These are phyloP conservation scores for Magallana nippona DNA, from an alignment of 2,888 invertebrate species.

Conservation along the genomic window DNA sequence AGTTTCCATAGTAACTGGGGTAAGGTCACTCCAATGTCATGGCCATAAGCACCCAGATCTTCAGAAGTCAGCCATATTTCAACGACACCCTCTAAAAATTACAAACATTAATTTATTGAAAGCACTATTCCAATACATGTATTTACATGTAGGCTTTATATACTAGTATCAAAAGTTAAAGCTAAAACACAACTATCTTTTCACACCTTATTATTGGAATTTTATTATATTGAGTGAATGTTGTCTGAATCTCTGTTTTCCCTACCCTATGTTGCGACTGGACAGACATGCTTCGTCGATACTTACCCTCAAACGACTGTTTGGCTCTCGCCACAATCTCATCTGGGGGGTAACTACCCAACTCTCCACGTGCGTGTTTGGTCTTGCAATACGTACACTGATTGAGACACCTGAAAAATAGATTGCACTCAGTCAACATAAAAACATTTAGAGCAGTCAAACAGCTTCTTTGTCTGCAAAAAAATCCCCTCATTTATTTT, in stretches of 20 bases:
- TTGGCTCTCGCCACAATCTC: conserved; percentile 92
- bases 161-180: background rate
- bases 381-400: conserved; percentile 99
- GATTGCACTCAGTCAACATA: background rate
- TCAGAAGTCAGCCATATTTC: conserved; percentile 99
- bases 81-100: conserved; percentile 89
- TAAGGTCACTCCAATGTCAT: conserved; percentile 93
- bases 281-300: background rate
- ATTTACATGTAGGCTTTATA: background rate
- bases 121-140: too few relatives aligned
- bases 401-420: conserved; percentile 87
- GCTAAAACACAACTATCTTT: too few relatives aligned
- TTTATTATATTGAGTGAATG: too few relatives aligned
- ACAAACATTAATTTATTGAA: too few relatives aligned
- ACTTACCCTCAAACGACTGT: conserved; percentile 85
- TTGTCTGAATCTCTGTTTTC: background rate
- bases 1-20: conserved; percentile 92
- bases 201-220: background rate
- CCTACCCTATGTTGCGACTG: background rate
- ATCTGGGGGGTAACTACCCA: conserved; percentile 95
- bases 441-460: too few relatives aligned
- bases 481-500: too few relatives aligned
- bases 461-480: too few relatives aligned
- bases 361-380: conserved; percentile 96
- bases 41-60: conserved; percentile 98